Evolutionary conservation across 2,888 invertebrate species (phyloP).

Genomic region (Deroplatys truncata): DNA sequence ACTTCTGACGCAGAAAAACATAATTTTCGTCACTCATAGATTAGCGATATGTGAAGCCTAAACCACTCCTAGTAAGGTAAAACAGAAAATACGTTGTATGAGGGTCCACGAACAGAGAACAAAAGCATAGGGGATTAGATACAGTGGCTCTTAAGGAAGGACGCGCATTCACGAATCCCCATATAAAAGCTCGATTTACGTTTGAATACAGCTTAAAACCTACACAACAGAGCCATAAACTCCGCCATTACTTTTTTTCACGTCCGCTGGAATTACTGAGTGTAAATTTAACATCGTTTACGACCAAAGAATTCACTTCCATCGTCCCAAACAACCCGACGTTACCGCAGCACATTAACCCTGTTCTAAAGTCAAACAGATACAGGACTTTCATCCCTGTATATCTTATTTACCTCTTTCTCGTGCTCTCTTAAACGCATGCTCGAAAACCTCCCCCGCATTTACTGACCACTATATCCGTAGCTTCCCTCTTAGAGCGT

Average conservation of each 20-base stretch:
- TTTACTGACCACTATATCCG: background rate
- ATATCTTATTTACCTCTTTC: background rate
- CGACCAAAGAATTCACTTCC: background rate
- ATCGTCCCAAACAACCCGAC: background rate
- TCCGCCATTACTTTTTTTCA: background rate
- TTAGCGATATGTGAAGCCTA: too few species aligned
- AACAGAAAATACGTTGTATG: too few species aligned
- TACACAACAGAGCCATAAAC: background rate
- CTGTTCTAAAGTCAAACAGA: background rate
- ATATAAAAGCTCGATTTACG: background rate
- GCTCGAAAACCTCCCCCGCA: background rate
- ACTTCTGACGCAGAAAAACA: too few species aligned
- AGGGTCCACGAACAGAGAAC: too few species aligned
- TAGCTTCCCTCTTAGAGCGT: background rate
- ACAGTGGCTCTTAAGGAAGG: too few species aligned
- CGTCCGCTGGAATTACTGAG: background rate
- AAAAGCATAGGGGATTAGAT: too few species aligned
- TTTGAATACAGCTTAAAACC: background rate
- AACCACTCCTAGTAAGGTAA: too few species aligned
- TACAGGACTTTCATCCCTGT: background rate
- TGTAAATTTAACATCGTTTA: background rate
- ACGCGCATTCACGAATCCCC: too few species aligned
- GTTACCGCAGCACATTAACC: background rate
- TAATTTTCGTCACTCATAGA: too few species aligned
- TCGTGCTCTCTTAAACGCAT: too few species aligned